Conservation (phyloP, 2,797 vertebrate genomes). For the Emydoidea blandingii region DNA sequence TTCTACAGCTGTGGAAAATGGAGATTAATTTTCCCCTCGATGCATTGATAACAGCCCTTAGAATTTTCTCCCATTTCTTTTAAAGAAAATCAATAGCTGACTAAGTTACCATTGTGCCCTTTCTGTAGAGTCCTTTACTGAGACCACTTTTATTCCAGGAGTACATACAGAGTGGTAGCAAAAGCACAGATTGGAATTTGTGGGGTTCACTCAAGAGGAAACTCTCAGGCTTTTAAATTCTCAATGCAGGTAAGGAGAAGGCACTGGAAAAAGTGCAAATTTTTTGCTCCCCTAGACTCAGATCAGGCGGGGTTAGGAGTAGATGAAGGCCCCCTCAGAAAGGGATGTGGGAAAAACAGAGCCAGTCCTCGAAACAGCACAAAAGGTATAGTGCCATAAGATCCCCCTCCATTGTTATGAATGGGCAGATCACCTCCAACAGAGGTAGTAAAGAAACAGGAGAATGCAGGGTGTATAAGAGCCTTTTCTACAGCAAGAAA, state of each 20-base stretch:
- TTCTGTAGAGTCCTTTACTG: neutral
- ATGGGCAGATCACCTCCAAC: neutral
- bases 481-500: neutral
- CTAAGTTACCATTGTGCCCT: neutral
- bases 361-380: neutral
- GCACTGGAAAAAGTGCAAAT: neutral
- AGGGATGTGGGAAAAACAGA: neutral
- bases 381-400: neutral
- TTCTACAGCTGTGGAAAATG: neutral
- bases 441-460: neutral
- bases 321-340: neutral
- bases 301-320: neutral
- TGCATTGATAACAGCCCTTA: neutral
- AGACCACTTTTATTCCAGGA: neutral
- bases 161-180: no score
- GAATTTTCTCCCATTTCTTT: neutral
- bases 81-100: neutral
- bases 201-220: neutral
- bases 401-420: neutral
- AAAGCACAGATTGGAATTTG: neutral
- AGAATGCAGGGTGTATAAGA: neutral
- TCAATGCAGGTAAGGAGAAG: neutral
- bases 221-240: neutral
- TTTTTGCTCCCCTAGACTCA: neutral
- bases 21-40: neutral